These are phyloP conservation scores for Entomobrya multifasciata DNA, from an alignment of 2,888 invertebrate species.

Conservation along the genomic window DNA sequence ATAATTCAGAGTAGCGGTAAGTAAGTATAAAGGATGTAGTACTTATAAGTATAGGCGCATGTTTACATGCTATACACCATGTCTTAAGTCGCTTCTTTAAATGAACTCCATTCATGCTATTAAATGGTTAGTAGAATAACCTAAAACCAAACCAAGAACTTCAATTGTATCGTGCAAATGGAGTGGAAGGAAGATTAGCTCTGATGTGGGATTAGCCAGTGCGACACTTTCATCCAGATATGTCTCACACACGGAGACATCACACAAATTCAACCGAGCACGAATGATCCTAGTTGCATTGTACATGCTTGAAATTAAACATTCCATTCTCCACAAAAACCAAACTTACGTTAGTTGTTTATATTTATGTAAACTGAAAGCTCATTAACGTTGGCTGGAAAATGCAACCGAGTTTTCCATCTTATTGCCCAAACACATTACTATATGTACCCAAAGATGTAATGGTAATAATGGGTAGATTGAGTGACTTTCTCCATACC, in stretches of 20 bases:
- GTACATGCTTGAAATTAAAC: too few relatives aligned
- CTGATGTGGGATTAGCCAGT: conserved; percentile 21
- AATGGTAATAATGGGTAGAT: too few relatives aligned
- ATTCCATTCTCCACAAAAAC: too few relatives aligned
- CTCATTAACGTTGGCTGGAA: too few relatives aligned
- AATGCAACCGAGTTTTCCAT: too few relatives aligned
- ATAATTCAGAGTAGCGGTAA: conserved; percentile 44
- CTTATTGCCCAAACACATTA: too few relatives aligned
- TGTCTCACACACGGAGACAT: conserved; percentile 36
- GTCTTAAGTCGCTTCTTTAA: conserved; percentile 25
- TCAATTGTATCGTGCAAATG: conserved; percentile 53
- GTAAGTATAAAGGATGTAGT: not conserved
- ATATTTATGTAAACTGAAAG: too few relatives aligned
- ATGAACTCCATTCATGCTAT: conserved; percentile 15
- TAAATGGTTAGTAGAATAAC: not conserved
- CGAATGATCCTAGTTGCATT: not conserved
- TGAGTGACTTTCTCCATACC: too few relatives aligned
- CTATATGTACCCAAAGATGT: too few relatives aligned
- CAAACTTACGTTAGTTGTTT: too few relatives aligned
- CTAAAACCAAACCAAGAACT: conserved; percentile 13
- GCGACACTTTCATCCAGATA: conserved; percentile 43
- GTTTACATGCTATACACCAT: too few relatives aligned
- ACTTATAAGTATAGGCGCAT: too few relatives aligned
- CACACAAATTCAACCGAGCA: conserved; percentile 30
- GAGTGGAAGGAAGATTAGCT: conserved; percentile 56